Percentiles rank a stretch among this genome's conserved stretches.
These are phyloP conservation scores for Spilosoma lubricipeda DNA, from an alignment of 2,888 invertebrate species.

Conservation along the genomic window DNA sequence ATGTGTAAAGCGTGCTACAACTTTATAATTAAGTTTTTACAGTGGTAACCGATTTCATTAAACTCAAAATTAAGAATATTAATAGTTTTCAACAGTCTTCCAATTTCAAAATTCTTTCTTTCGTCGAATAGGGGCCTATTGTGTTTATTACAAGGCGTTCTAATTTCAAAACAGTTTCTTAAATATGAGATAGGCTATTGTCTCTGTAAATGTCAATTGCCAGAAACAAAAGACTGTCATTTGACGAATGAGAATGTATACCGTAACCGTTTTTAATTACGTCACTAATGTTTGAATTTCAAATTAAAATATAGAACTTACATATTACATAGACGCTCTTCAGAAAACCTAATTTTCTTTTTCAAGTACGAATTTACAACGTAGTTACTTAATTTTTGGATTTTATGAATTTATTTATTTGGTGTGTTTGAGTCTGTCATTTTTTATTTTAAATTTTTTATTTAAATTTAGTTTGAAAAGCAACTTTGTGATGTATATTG, in stretches of 20 bases:
- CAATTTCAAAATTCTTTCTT: background rate
- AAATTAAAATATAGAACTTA: background rate
- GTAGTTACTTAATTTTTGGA: background rate
- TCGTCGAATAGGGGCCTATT: background rate
- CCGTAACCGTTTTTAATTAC: background rate
- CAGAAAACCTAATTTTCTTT: background rate
- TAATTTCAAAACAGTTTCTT: background rate
- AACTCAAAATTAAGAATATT: background rate
- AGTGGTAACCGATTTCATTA: background rate
- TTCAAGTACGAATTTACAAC: background rate
- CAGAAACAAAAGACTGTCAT: background rate
- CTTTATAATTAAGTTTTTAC: too few species aligned
- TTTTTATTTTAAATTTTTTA: too few species aligned
- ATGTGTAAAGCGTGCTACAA: too few species aligned
- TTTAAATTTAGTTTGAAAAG: background rate
- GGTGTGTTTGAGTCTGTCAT: too few species aligned
- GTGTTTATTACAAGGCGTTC: background rate
- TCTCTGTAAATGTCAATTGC: conserved; percentile 2
- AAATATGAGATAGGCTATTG: conserved; percentile 4
- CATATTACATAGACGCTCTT: background rate
- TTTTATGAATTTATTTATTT: too few species aligned
- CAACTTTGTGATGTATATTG: background rate
- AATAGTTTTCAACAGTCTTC: background rate
- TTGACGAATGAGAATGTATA: background rate
- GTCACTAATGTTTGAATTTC: background rate